Conservation (phyloP, 2,888 invertebrate genomes). For the Spisula subtruncata region DNA sequence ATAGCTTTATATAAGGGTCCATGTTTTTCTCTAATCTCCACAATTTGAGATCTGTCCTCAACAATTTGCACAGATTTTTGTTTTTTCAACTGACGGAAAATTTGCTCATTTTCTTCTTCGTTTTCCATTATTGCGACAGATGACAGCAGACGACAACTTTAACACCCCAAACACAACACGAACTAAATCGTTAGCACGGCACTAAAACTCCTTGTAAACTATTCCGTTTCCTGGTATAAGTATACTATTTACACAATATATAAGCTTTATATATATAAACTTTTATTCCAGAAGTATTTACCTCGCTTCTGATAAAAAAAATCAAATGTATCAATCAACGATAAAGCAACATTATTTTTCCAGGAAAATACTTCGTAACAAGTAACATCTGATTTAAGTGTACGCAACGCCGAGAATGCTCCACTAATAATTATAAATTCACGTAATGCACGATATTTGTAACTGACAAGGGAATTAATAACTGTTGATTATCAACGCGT, state of each 20-base stretch:
- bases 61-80: slow-evolving; percentile 77
- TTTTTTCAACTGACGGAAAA: slow-evolving; percentile 39
- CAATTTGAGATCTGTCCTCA: slow-evolving; percentile 81
- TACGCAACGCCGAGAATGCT: neutral
- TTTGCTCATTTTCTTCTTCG: slow-evolving; percentile 49
- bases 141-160: neutral
- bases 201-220: neutral
- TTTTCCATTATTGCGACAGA: slow-evolving; percentile 41
- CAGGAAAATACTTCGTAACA: neutral
- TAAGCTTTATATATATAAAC: no score
- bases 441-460: neutral
- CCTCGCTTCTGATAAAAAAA: neutral
- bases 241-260: neutral
- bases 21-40: slow-evolving; percentile 89
- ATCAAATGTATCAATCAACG: neutral
- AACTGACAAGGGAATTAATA: neutral
- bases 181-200: neutral
- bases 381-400: neutral
- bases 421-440: neutral
- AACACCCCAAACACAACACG: neutral
- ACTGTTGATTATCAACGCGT: neutral
- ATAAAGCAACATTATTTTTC: neutral
- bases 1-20: slow-evolving; percentile 89
- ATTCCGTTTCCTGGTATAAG: neutral
- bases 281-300: neutral